Percentiles rank a stretch among this genome's conserved stretches.
Evolutionary conservation across 2,888 invertebrate genomes (phyloP).

Genomic region (Mantis religiosa): DNA sequence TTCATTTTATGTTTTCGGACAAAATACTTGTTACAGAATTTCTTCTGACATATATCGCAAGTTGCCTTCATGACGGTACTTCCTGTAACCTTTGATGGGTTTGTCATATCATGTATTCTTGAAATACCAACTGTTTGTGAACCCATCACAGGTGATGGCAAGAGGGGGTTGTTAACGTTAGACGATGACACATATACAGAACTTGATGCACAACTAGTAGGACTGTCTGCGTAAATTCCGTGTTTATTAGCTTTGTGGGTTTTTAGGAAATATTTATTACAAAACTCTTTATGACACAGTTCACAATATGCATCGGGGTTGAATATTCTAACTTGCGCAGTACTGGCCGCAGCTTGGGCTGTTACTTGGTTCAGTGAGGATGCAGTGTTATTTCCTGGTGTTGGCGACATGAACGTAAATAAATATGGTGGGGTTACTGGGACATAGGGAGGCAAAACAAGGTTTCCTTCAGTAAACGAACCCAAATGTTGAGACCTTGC

Average conservation of each 20-base stretch:
- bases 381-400: not conserved
- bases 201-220: not conserved
- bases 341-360: not conserved
- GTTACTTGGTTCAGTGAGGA: not conserved
- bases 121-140: not conserved
- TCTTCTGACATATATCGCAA: conserved; percentile 69
- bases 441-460: conserved; percentile 22
- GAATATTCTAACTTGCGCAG: conserved; percentile 62
- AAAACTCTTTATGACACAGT: conserved; percentile 96
- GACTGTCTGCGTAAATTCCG: conserved; percentile 72
- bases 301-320: conserved; percentile 97
- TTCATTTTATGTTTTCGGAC: conserved; percentile 66
- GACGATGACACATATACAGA: conserved; percentile 17
- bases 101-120: not conserved
- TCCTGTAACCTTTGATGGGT: not conserved
- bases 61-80: conserved; percentile 42
- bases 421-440: conserved; percentile 24
- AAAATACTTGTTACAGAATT: conserved; percentile 68
- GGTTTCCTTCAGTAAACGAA: conserved; percentile 17
- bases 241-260: conserved; percentile 98
- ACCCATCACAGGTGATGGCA: conserved; percentile 20
- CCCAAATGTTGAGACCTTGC: not conserved
- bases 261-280: conserved; percentile 96
- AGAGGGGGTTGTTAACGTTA: conserved; percentile 19
- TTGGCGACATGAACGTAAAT: conserved; percentile 16